Conservation (phyloP, 2,888 invertebrate genomes). For the Diplolepis rosae region DNA sequence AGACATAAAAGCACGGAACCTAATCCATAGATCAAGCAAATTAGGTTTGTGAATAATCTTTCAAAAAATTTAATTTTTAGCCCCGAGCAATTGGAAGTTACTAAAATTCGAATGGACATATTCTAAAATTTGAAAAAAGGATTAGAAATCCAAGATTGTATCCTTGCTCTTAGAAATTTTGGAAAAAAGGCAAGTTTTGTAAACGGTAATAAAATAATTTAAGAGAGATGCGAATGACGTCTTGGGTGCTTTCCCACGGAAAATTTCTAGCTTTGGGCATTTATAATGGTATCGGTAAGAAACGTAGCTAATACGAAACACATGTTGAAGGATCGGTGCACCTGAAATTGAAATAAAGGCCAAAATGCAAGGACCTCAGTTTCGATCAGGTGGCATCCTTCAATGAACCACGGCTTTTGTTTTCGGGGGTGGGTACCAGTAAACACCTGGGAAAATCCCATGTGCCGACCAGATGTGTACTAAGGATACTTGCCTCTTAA, state of each 20-base stretch:
- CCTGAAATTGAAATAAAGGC: constrained; percentile 50
- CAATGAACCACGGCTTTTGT: not conserved
- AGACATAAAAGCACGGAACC: too few relatives aligned
- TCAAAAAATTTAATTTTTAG: too few relatives aligned
- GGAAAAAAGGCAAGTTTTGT: constrained; percentile 21
- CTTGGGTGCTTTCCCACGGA: constrained; percentile 58
- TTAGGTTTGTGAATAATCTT: too few relatives aligned
- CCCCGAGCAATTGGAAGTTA: too few relatives aligned
- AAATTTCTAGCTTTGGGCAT: constrained; percentile 42
- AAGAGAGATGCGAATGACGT: constrained; percentile 52
- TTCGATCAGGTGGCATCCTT: not conserved
- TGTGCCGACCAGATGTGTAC: constrained; percentile 18
- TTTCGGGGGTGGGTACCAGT: not conserved
- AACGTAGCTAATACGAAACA: constrained; percentile 65
- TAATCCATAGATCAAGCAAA: too few relatives aligned
- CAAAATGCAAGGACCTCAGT: constrained; percentile 20
- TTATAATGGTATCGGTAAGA: constrained; percentile 39
- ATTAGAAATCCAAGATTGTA: not conserved
- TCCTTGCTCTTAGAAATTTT: not conserved
- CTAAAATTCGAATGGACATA: too few relatives aligned
- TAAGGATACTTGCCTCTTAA: constrained; percentile 47
- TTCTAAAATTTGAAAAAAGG: not conserved
- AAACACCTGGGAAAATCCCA: not conserved
- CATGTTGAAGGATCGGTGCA: constrained; percentile 53
- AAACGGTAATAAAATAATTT: constrained; percentile 63